phyloP scores from a whole-genome alignment of 1,140 invertebrate species.

The Drosophila athabasca region DNA sequence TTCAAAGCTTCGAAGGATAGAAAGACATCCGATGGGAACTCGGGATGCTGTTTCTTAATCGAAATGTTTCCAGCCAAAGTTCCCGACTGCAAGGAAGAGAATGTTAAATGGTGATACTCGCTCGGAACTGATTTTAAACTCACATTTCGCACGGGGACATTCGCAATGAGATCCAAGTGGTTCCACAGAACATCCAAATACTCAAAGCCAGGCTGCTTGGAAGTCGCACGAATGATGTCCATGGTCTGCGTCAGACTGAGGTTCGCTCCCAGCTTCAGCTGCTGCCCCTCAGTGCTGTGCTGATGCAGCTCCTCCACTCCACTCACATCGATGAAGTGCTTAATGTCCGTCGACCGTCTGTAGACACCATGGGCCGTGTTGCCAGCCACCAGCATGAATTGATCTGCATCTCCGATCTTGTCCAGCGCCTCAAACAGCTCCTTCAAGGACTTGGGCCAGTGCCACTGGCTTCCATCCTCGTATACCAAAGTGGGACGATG shows the following conservation, averaged over 20 bases:
- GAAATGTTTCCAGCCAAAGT: slow-evolving; percentile 91
- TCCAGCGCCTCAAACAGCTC: slow-evolving; percentile 86
- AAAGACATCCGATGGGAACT: slow-evolving; percentile 92
- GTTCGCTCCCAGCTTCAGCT: slow-evolving; percentile 87
- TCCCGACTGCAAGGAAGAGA: slow-evolving; percentile 83
- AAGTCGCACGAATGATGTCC: slow-evolving; percentile 85
- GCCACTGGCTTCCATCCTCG: slow-evolving; percentile 66
- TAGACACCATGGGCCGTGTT: slow-evolving; percentile 87
- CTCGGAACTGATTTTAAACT: slow-evolving; percentile 6
- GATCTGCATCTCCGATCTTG: slow-evolving; percentile 79
- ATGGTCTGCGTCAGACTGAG: slow-evolving; percentile 87
- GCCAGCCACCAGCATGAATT: slow-evolving; percentile 85
- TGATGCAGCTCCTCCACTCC: slow-evolving; percentile 87
- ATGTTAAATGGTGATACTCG: too few relatives aligned
- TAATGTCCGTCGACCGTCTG: slow-evolving; percentile 83
- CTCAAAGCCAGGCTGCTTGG: slow-evolving; percentile 84
- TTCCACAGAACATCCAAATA: slow-evolving; percentile 84
- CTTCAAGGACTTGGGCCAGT: slow-evolving; percentile 82
- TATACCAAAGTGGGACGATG: slow-evolving; percentile 79
- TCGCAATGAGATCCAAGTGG: slow-evolving; percentile 88
- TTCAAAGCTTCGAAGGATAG: slow-evolving; percentile 88
- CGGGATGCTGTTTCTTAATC: slow-evolving; percentile 88
- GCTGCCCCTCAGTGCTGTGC: slow-evolving; percentile 41
- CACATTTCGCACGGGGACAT: slow-evolving; percentile 89
- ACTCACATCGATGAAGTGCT: slow-evolving; percentile 89